Conservation (phyloP, 2,113 vertebrate species). For the Apus apus region DNA sequence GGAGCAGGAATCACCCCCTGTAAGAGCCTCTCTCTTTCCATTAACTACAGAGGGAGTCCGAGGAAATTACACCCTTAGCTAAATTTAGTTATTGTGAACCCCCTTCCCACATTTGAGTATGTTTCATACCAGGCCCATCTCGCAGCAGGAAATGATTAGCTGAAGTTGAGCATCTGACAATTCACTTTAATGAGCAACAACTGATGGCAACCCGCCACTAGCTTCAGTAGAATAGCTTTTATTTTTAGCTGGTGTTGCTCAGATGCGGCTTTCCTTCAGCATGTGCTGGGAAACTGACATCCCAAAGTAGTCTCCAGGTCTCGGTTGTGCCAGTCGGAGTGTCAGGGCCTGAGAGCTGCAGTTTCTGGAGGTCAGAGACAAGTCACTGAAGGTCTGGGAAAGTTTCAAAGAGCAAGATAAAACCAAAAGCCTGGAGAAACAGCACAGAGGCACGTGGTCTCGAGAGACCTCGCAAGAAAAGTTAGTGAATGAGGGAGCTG, state of each 20-base stretch:
- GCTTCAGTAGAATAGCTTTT: slow-evolving; percentile 61
- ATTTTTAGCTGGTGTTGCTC: slow-evolving; percentile 66
- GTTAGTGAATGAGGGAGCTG: slow-evolving; percentile 13
- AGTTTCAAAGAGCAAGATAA: slow-evolving; percentile 64
- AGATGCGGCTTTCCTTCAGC: slow-evolving; percentile 45
- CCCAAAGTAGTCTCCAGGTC: slow-evolving; percentile 57
- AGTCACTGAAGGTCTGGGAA: slow-evolving; percentile 59
- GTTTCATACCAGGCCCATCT: slow-evolving; percentile 16
- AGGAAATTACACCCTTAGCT: slow-evolving; percentile 47
- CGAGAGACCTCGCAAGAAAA: slow-evolving; percentile 32
- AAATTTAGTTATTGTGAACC: slow-evolving; percentile 56
- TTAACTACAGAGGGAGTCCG: slow-evolving; percentile 55
- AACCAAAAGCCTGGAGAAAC: slow-evolving; percentile 44
- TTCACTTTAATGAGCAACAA: slow-evolving; percentile 69
- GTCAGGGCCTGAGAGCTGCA: slow-evolving; percentile 39
- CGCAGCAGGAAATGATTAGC: slow-evolving; percentile 64
- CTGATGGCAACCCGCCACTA: slow-evolving; percentile 51
- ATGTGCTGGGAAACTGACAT: slow-evolving; percentile 58
- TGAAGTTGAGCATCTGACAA: slow-evolving; percentile 65
- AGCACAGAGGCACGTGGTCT: neutral
- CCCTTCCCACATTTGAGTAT: slow-evolving; percentile 48
- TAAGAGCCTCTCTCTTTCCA: slow-evolving; percentile 38
- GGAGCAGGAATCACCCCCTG: neutral
- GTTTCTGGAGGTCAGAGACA: slow-evolving; percentile 38
- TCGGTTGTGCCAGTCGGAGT: slow-evolving; percentile 53